Evolutionary conservation across 2,888 invertebrate genomes (phyloP).

Genomic region (Pachycephus smyrnensis): DNA sequence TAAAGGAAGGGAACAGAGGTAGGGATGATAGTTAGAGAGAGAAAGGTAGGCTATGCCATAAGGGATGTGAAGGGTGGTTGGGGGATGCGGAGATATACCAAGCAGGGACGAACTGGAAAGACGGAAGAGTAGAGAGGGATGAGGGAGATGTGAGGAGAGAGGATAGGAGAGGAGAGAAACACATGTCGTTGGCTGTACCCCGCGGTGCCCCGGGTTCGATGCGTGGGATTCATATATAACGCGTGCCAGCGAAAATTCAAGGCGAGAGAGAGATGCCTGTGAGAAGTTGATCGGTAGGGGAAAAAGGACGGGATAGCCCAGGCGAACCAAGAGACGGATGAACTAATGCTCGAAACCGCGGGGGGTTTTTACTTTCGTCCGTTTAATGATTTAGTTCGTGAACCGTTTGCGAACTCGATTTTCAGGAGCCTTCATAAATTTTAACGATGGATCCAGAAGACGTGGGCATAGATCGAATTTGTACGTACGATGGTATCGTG

Average conservation of each 20-base stretch:
- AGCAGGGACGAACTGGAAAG: slow-evolving; percentile 20
- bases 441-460: slow-evolving; percentile 2
- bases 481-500: neutral
- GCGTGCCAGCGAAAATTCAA: slow-evolving; percentile 46
- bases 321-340: slow-evolving; percentile 60
- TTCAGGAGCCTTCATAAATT: slow-evolving; percentile 46
- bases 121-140: slow-evolving; percentile 26
- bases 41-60: neutral
- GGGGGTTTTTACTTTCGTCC: slow-evolving; percentile 58
- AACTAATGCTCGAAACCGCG: slow-evolving; percentile 62
- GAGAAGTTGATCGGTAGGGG: slow-evolving; percentile 21
- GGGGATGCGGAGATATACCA: neutral
- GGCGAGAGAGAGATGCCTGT: slow-evolving; percentile 4
- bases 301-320: slow-evolving; percentile 39
- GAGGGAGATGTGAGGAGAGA: slow-evolving; percentile 17
- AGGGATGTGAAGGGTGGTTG: neutral
- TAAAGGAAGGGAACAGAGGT: neutral
- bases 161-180: slow-evolving; percentile 52
- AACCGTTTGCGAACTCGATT: slow-evolving; percentile 47
- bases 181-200: slow-evolving; percentile 65
- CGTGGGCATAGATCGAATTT: slow-evolving; percentile 3
- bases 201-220: slow-evolving; percentile 61
- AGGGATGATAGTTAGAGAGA: neutral
- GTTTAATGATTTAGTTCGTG: slow-evolving; percentile 62
- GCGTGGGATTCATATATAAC: slow-evolving; percentile 66